A percentile compares a stretch with the other conserved stretches of the same genome.
Conservation (phyloP, 2,888 invertebrate genomes). For the Chelonus formosanus region DNA sequence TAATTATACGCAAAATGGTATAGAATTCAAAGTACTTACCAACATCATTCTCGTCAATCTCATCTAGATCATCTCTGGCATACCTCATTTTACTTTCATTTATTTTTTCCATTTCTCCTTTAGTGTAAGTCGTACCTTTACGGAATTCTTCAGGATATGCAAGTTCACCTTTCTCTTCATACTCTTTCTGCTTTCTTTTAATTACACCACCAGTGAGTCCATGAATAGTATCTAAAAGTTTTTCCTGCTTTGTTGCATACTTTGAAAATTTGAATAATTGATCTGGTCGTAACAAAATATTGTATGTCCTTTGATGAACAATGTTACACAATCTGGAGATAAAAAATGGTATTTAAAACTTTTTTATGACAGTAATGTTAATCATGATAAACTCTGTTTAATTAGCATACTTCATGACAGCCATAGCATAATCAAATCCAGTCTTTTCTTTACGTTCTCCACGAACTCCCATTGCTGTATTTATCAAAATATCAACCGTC, state of each 20-base stretch:
- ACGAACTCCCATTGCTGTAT: constrained; percentile 70
- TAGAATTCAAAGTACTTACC: constrained; percentile 56
- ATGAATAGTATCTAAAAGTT: constrained; percentile 66
- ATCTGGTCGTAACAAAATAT: constrained; percentile 65
- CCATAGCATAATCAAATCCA: constrained; percentile 68
- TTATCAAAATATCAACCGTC: constrained; percentile 68
- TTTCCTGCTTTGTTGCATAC: constrained; percentile 64
- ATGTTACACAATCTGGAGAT: constrained; percentile 68
- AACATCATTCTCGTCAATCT: constrained; percentile 60
- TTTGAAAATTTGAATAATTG: constrained; percentile 65
- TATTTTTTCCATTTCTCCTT: constrained; percentile 52
- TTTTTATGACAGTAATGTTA: too few species aligned
- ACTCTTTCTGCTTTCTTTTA: constrained; percentile 48
- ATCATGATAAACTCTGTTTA: not conserved
- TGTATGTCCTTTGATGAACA: constrained; percentile 67
- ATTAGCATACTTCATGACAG: constrained; percentile 68
- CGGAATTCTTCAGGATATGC: constrained; percentile 35
- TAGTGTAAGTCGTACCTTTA: constrained; percentile 38
- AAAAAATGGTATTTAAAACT: constrained; percentile 11
- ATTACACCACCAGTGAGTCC: constrained; percentile 66
- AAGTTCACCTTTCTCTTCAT: constrained; percentile 38
- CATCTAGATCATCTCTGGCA: constrained; percentile 67
- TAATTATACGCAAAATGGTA: not conserved
- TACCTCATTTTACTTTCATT: constrained; percentile 52
- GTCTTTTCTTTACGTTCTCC: constrained; percentile 65